These are phyloP conservation scores for Nylanderia fulva DNA, from an alignment of 1,140 invertebrate species.

Conservation along the genomic window DNA sequence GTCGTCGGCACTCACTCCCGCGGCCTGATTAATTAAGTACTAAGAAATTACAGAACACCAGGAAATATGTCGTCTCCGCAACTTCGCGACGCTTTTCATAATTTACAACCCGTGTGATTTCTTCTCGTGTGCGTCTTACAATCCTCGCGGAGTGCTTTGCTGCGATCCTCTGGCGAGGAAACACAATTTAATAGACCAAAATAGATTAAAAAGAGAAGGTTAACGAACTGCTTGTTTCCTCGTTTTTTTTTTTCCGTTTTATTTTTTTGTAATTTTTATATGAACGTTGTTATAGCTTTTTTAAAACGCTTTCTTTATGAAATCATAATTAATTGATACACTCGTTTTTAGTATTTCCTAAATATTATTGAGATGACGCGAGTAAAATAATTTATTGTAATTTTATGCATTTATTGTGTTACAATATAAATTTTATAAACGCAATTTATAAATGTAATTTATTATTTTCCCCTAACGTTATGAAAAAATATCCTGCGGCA, in stretches of 20 bases:
- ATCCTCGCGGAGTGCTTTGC: neutral
- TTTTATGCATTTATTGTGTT: neutral
- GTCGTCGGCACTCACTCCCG: slow-evolving; percentile 1
- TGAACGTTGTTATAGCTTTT: neutral
- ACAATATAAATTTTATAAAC: neutral
- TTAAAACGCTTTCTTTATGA: neutral
- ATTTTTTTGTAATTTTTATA: slow-evolving; percentile 7
- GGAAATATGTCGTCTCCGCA: slow-evolving; percentile 54
- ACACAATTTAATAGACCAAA: slow-evolving; percentile 31
- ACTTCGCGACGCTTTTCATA: slow-evolving; percentile 43
- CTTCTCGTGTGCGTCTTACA: neutral
- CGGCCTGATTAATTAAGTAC: slow-evolving; percentile 58
- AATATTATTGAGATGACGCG: neutral
- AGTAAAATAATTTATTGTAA: too few species aligned
- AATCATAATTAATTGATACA: neutral
- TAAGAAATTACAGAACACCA: slow-evolving; percentile 57
- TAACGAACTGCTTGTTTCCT: neutral
- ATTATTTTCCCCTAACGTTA: neutral
- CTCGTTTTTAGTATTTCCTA: neutral
- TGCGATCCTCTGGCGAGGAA: neutral
- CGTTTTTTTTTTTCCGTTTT: neutral
- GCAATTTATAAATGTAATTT: neutral
- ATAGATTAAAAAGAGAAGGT: neutral
- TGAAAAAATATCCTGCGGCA: neutral
- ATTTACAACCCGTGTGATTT: slow-evolving; percentile 47